Conservation (phyloP, 2,797 vertebrate species). For the Eulemur albifrons region DNA sequence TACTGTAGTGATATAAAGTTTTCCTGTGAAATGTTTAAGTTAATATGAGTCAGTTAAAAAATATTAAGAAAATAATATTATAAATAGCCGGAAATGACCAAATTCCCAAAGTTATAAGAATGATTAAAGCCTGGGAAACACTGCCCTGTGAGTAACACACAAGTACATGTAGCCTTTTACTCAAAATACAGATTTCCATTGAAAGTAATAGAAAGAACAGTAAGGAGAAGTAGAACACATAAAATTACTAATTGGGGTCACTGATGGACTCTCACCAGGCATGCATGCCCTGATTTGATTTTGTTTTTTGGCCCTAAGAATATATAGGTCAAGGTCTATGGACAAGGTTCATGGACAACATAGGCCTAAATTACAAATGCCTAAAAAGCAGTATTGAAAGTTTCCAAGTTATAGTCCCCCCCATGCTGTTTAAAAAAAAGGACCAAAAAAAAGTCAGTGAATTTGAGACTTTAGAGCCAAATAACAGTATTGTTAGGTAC, state of each 20-base stretch:
- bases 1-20: not conserved
- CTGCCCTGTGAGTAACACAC: not conserved
- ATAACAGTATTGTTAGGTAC: not conserved
- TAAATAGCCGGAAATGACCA: not conserved
- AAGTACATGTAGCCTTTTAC: not conserved
- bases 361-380: slow-evolving; percentile 13
- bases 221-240: not conserved
- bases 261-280: not conserved
- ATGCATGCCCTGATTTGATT: not conserved
- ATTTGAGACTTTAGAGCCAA: slow-evolving; percentile 11
- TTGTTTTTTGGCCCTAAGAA: not conserved
- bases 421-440: not conserved
- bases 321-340: slow-evolving; percentile 8
- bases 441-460: not conserved
- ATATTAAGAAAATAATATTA: slow-evolving; percentile 9
- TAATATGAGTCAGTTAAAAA: slow-evolving; percentile 45
- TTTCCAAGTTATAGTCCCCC: not conserved
- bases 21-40: slow-evolving; percentile 38
- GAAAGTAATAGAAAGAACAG: not conserved
- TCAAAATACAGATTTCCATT: not conserved
- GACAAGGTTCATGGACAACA: not conserved
- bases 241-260: not conserved
- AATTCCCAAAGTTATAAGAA: not conserved
- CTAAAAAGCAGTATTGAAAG: not conserved
- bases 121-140: not conserved